Evolutionary conservation across 2,113 vertebrate species (phyloP), one percentile per base, ranked within the genome.

Genomic region (Poeciliopsis retropinna): DNA sequence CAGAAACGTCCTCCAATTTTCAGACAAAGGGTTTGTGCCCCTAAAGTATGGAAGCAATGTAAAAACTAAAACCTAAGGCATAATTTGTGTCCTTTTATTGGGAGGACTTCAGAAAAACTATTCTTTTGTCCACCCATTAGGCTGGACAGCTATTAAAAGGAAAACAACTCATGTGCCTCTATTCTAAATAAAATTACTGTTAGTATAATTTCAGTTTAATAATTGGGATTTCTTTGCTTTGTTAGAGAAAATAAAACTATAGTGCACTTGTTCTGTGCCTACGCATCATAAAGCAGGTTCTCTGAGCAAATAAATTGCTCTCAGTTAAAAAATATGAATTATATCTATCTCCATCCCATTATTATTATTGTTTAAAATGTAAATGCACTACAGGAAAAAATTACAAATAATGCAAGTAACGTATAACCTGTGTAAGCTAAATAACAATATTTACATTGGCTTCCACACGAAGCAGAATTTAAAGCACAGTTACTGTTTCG

Each of bases 251-350:
- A 62, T 76, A 34, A 67, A 85, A 92, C 86, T 87, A 89, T 77
- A 34, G 27, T 4, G 65, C 67, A 12, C 60, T 88, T 90, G 84
- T 85, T 83, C 57, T 3, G 66, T 25, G 60, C 54, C 60, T 62
- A 67, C 81, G 73, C 76, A 80, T 78, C 87, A 81, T 75, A 47
- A 14, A 80, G 79, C 78, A 29, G 73, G 83, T 81, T 85, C 57
- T 73, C 62, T 22, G 29, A 32, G 71, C 39, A 68, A 87, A 92
- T 86, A 93, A 84, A 25, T 7, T 67, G 2, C 69, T 86, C 87
- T 91, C 84, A 91, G 91, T 90, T 25, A 67, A 32, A 70, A 72
- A 88, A 76, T 1, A 66, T 60, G 78, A 69, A 70, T 72, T 67
- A 72, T 25, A 76, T 72, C 30, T 27, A 39, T 1, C 39, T 67